Base-by-base conservation (phyloP, 2,888 invertebrate genomes). In the Tricholauxania praeusta region DNA sequence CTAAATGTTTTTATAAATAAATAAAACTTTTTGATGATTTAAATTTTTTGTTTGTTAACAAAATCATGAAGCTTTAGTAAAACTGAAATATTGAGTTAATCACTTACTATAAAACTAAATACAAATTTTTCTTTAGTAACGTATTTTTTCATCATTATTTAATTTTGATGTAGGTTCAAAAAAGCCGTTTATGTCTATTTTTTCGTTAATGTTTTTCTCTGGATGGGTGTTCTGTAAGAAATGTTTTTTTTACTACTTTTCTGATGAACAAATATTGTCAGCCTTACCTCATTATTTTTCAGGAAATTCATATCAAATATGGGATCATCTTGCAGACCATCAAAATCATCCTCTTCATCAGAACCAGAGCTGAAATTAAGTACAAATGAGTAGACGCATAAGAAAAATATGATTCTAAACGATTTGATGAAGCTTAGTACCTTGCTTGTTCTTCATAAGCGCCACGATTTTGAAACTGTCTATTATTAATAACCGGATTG, bases 401-500 rank as follows among this genome's bases (percentile, higher is more conserved):
- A 28, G 28, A 4, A 3, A 3, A 28, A 28, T 28, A 28, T 28
- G 28, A 28, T 28, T 28, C 28, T 28, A 28, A 28, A 28, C 4
- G 28, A n/a, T 28, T 28, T 28, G 28, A 28, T 28, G 4, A 4
- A 1, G 7, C 8, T 12, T 10, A 63, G 52, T 66, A 78, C 78
- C 78, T 79, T 19, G 72, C 22, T n/a, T 74, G 72, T 17, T 74
- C 57, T 14, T 76, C 77, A 48, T 67, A 74, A 12, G 74, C 74
- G 1, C 70, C 39, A 14, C 69, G 49, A 14, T 57, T 14, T 57
- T 49, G 32, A 47, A 51, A 51, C n/a, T 75, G 39, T 14, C 64
- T 77, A 74, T 89, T 89, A 79, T 91, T 91, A 89, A 91, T 92
- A 32, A 93, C 90, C 3, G 93, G 93, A 87, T 93, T 93, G 65